These are phyloP conservation scores for Palaemon carinicauda DNA, from an alignment of 1,140 invertebrate species.

Conservation along the genomic window DNA sequence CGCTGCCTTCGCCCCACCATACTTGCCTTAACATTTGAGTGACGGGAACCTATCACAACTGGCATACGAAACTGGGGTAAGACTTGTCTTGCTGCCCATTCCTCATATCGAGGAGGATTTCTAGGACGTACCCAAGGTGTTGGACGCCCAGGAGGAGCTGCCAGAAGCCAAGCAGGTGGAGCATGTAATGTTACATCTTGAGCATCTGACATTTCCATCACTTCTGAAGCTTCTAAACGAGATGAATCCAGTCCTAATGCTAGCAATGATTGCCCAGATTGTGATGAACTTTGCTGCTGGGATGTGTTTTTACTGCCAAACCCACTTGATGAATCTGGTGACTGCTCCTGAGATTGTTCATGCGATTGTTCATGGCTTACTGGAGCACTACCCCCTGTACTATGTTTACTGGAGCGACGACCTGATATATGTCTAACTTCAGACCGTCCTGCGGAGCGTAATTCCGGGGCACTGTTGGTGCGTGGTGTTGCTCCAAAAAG, in stretches of 20 bases:
- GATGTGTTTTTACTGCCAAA: conserved; percentile 93
- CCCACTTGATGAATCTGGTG: conserved; percentile 79
- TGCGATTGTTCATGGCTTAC: conserved; percentile 63
- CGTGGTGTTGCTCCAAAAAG: conserved; percentile 59
- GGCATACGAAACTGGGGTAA: conserved; percentile 56
- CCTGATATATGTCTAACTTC: conserved; percentile 53
- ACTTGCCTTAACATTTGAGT: conserved; percentile 67
- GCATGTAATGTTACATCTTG: conserved; percentile 66
- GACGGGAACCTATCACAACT: conserved; percentile 17
- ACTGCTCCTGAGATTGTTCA: conserved; percentile 84
- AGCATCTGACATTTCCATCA: conserved; percentile 73
- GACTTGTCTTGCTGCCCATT: conserved; percentile 57
- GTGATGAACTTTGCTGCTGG: conserved; percentile 77
- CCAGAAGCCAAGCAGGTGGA: conserved; percentile 59
- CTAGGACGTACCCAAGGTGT: conserved; percentile 61
- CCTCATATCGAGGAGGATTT: conserved; percentile 55
- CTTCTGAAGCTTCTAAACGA: conserved; percentile 72
- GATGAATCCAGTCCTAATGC: conserved; percentile 70
- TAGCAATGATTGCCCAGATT: conserved; percentile 60
- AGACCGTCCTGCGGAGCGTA: conserved; percentile 43
- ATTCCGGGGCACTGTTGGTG: conserved; percentile 56
- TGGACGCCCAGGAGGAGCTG: conserved; percentile 58
- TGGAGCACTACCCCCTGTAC: conserved; percentile 38
- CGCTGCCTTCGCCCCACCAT: conserved; percentile 71
- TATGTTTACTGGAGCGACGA: conserved; percentile 67